Evolutionary conservation across 2,888 invertebrate genomes (phyloP), one percentile per base, ranked within the genome.

Genomic region (Megalurothrips usitatus): DNA sequence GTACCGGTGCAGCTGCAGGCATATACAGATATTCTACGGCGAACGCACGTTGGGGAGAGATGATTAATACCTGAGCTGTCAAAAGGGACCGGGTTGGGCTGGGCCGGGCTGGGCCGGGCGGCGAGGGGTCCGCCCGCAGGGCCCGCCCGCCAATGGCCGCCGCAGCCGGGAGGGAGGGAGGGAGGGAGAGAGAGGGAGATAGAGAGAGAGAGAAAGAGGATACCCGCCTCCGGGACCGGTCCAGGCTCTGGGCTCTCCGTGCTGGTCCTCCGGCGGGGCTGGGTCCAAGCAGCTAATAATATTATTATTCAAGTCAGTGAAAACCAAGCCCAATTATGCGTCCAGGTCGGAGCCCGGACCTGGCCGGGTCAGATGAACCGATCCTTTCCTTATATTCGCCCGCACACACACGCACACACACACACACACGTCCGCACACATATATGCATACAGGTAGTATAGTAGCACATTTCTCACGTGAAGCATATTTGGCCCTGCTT

Each of bases 301-400:
- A 75, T 75, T 75, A 75, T 75, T 75, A 75, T 75, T 75, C 68
- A 75, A 75, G 68, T 75, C 68, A 75, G 68, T 75, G 68, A 75
- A 75, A 75, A 75, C 68, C 68, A 75, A 75, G 68, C 23, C 68
- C 26, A 11, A 23, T 75, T 75, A 75, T 58, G 58, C 58, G 58
- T 58, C 26, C 68, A 19, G 14, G 58, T 2, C 52, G 52, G 52
- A 43, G 3, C 34, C 34, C 34, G 34, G 34, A 4, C 34, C 34
- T 43, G 52, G 6, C 19, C 6, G 58, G 58, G 68, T 23, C 68
- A n/a, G 68, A 75, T 75, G 68, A 75, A 75, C 68, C 68, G 68
- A 75, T 75, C 68, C 58, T 58, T 58, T 43, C 34, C 34, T 43
- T 43, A 43, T 43, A 43, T 43, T 43, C 58, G 14, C 14, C 17